phyloP scores from a whole-genome alignment of 2,888 invertebrate species.

The Phyllotreta striolata region DNA sequence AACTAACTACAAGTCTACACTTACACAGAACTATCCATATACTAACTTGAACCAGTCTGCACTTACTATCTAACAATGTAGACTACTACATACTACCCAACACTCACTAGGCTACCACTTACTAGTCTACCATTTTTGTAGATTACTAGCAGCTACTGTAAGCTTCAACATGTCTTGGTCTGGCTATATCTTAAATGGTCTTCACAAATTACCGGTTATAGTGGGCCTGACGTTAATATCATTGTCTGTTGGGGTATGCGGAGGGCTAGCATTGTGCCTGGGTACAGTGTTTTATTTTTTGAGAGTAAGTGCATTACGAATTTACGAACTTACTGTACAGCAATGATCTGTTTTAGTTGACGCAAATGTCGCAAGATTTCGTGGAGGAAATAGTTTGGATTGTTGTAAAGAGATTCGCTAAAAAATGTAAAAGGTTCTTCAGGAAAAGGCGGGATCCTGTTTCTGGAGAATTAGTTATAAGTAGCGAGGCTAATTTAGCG shows the following conservation, averaged over 20 bases:
- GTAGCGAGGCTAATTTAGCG: slow-evolving; percentile 18
- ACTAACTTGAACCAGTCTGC: too few species aligned
- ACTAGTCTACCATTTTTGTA: slow-evolving; percentile 40
- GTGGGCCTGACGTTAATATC: slow-evolving; percentile 71
- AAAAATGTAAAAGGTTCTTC: slow-evolving; percentile 47
- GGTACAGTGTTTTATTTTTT: slow-evolving; percentile 75
- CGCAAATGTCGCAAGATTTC: slow-evolving; percentile 79
- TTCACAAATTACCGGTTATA: slow-evolving; percentile 74
- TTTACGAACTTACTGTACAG: background rate
- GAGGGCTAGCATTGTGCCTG: slow-evolving; percentile 73
- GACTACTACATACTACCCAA: too few species aligned
- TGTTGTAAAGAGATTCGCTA: slow-evolving; percentile 53
- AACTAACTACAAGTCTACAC: too few species aligned
- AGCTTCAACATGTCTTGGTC: slow-evolving; percentile 63
- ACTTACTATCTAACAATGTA: too few species aligned
- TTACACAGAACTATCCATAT: too few species aligned
- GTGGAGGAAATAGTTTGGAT: slow-evolving; percentile 65
- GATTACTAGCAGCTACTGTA: slow-evolving; percentile 63
- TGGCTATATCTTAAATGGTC: slow-evolving; percentile 70
- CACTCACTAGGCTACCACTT: too few species aligned
- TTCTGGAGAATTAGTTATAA: background rate
- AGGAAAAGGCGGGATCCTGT: slow-evolving; percentile 4
- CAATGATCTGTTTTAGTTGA: slow-evolving; percentile 65
- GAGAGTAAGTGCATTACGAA: slow-evolving; percentile 64
- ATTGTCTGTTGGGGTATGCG: slow-evolving; percentile 74